Evolutionary conservation across 2,797 vertebrate species (phyloP).

Genomic region (Dendrocincla tyrannina): DNA sequence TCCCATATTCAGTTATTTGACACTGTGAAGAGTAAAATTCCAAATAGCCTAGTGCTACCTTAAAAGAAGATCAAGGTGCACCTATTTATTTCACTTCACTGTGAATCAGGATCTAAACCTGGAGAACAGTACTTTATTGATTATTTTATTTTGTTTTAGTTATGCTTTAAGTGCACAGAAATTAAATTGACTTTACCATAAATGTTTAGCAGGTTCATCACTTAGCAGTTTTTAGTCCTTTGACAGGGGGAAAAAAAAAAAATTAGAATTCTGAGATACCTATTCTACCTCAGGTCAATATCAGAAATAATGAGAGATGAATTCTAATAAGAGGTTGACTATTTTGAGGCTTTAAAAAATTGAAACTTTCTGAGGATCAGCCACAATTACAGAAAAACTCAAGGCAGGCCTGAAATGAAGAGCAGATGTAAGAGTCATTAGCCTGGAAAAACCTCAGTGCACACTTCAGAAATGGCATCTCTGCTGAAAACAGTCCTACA

Average conservation of each 20-base stretch:
- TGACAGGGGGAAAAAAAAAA: not conserved
- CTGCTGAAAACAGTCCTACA: not conserved
- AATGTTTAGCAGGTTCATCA: not conserved
- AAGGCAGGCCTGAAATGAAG: not conserved
- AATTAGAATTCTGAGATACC: not conserved
- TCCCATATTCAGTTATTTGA: not conserved
- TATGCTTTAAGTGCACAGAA: not conserved
- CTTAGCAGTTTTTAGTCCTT: not conserved
- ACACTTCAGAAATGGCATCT: not conserved
- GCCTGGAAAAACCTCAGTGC: not conserved
- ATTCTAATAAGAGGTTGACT: not conserved
- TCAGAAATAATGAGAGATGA: not conserved
- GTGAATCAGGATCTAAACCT: not conserved
- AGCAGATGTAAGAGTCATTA: not conserved
- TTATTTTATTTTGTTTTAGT: not conserved
- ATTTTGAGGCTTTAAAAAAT: not conserved
- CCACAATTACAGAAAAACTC: not conserved
- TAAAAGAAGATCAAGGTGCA: not conserved
- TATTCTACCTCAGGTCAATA: not conserved
- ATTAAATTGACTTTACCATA: not conserved
- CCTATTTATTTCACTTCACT: not conserved
- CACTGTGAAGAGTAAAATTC: not conserved
- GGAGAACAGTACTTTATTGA: not conserved
- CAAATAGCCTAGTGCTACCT: not conserved
- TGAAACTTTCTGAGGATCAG: not conserved